phyloP scores from a whole-genome alignment of 2,113 vertebrate species.

The Centropus unirufus region DNA sequence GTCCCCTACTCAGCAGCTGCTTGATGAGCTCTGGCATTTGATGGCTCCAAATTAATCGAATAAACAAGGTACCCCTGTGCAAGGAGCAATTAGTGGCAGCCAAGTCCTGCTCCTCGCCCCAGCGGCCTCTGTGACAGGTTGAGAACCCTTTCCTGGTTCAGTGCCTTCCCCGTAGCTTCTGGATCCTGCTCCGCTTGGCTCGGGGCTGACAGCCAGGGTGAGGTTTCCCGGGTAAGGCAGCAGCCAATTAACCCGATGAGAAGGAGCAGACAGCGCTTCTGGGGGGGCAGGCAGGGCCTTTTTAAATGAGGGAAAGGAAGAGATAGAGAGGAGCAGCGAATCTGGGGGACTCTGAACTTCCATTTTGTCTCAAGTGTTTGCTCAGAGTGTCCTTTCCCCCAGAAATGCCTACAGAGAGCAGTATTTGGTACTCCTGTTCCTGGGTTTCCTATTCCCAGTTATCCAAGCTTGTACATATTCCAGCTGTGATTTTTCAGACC shows the following conservation, averaged over 20 bases:
- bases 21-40: background rate
- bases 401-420: background rate
- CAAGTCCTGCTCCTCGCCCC: background rate
- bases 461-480: accelerated
- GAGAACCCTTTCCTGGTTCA: slow-evolving; percentile 8
- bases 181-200: background rate
- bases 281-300: background rate
- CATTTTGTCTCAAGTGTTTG: accelerated
- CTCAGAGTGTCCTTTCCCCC: background rate
- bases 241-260: background rate
- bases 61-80: slow-evolving; percentile 31
- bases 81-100: slow-evolving; percentile 45
- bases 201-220: slow-evolving; percentile 18
- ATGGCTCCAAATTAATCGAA: slow-evolving; percentile 51
- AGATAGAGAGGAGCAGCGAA: background rate
- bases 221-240: background rate
- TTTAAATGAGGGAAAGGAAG: background rate
- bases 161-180: background rate
- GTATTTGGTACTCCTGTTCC: accelerated
- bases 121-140: slow-evolving; percentile 61
- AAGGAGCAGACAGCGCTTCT: background rate
- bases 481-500: background rate
- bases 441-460: background rate
- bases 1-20: background rate
- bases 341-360: too few species aligned